Percentiles rank a stretch among this genome's conserved stretches.
Evolutionary conservation across 2,113 vertebrate genomes (phyloP).

Genomic region (Cacatua alba): DNA sequence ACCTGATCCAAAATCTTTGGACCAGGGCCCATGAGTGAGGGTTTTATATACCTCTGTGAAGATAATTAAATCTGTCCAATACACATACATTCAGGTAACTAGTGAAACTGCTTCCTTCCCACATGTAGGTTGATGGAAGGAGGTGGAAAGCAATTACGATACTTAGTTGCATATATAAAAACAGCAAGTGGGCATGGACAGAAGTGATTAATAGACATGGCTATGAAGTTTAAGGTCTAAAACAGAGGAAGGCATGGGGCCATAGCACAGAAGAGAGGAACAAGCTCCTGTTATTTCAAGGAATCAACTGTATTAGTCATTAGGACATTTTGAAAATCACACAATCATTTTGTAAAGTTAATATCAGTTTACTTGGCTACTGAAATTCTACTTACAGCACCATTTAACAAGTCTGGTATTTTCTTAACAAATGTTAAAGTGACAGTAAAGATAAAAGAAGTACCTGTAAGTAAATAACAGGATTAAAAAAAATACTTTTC

Average conservation of each 20-base stretch:
- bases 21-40: neutral
- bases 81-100: slow-evolving; percentile 12
- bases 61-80: slow-evolving; percentile 48
- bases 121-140: neutral
- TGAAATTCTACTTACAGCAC: slow-evolving; percentile 63
- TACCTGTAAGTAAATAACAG: slow-evolving; percentile 74
- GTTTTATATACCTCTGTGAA: slow-evolving; percentile 18
- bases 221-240: slow-evolving; percentile 54
- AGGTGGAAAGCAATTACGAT: slow-evolving; percentile 16
- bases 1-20: slow-evolving; percentile 34
- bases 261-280: slow-evolving; percentile 15
- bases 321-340: slow-evolving; percentile 70
- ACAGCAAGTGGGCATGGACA: slow-evolving; percentile 43
- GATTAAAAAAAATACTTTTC: slow-evolving; percentile 63
- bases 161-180: slow-evolving; percentile 45
- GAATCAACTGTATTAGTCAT: slow-evolving; percentile 61
- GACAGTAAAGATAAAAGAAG: slow-evolving; percentile 76
- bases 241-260: slow-evolving; percentile 24
- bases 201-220: slow-evolving; percentile 38
- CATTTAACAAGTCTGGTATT: slow-evolving; percentile 67
- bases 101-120: slow-evolving; percentile 31
- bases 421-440: slow-evolving; percentile 75
- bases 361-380: slow-evolving; percentile 69
- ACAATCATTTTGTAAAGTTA: slow-evolving; percentile 72
- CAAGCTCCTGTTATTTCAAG: slow-evolving; percentile 53